Conservation (phyloP, 1,140 invertebrate species). For the Zophobas atratus region DNA sequence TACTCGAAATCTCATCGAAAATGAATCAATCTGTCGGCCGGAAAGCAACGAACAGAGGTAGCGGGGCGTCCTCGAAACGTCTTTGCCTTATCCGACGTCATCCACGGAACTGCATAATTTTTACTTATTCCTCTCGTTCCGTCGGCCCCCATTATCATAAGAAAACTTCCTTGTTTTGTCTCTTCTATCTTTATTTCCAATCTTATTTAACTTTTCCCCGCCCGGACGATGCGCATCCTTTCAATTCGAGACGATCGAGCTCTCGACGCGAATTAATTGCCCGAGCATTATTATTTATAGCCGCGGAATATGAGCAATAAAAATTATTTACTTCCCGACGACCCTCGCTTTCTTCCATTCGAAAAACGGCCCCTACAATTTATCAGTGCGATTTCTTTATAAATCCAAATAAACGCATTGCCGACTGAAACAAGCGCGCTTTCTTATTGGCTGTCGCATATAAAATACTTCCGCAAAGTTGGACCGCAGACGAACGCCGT, state of each 20-base stretch:
- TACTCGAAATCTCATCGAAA: constrained; percentile 53
- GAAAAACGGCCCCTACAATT: constrained; percentile 37
- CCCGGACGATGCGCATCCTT: neutral
- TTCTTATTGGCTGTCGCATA: constrained; percentile 57
- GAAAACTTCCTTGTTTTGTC: constrained; percentile 44
- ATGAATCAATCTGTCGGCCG: constrained; percentile 48
- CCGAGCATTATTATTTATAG: constrained; percentile 20
- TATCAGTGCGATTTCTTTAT: constrained; percentile 53
- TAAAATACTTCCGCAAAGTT: constrained; percentile 53
- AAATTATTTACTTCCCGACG: constrained; percentile 25
- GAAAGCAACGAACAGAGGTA: constrained; percentile 22
- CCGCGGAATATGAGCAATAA: constrained; percentile 25
- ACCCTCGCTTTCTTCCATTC: constrained; percentile 19
- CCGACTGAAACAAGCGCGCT: constrained; percentile 49
- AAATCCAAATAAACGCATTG: constrained; percentile 54
- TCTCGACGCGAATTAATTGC: constrained; percentile 22
- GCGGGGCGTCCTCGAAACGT: constrained; percentile 44
- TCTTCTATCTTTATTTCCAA: constrained; percentile 42
- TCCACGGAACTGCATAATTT: constrained; percentile 48
- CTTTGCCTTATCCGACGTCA: constrained; percentile 42
- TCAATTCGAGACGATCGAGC: neutral
- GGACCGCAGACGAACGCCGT: constrained; percentile 52
- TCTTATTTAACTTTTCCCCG: constrained; percentile 23
- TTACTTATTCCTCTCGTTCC: constrained; percentile 47
- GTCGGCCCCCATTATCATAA: constrained; percentile 44